phyloP scores from a whole-genome alignment of 2,113 vertebrate species.

The Mola mola region DNA sequence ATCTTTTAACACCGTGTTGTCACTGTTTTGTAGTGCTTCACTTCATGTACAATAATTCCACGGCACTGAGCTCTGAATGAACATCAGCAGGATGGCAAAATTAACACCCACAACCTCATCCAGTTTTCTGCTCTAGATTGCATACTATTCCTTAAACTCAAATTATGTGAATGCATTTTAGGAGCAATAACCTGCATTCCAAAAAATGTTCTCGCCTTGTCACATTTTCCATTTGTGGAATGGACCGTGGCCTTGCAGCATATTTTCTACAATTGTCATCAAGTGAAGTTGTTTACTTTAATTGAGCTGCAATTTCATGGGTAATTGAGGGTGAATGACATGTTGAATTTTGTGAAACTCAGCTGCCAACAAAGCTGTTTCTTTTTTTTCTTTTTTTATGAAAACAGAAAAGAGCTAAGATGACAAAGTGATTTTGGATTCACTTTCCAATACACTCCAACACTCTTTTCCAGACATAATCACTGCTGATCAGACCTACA shows the following conservation, averaged over 20 bases:
- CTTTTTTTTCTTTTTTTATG: slow-evolving; percentile 44
- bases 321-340: slow-evolving; percentile 50
- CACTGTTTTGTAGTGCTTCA: too few relatives aligned
- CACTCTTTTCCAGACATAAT: slow-evolving; percentile 32
- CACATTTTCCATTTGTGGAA: too few relatives aligned
- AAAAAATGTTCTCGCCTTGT: too few relatives aligned
- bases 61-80: background rate
- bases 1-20: slow-evolving; percentile 31
- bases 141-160: slow-evolving; percentile 15
- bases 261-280: slow-evolving; percentile 20
- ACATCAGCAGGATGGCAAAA: too few relatives aligned
- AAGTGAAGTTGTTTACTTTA: slow-evolving; percentile 51
- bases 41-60: slow-evolving; percentile 10
- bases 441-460: too few relatives aligned
- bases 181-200: too few relatives aligned
- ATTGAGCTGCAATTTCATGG: slow-evolving; percentile 45
- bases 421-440: slow-evolving; percentile 30
- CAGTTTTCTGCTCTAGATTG: background rate
- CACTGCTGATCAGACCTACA: slow-evolving; percentile 9
- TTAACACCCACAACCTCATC: slow-evolving; percentile 7
- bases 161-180: slow-evolving; percentile 10
- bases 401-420: slow-evolving; percentile 50
- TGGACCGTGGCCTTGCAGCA: too few relatives aligned
- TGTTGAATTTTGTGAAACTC: slow-evolving; percentile 27
- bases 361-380: slow-evolving; percentile 46